Base-by-base conservation (phyloP, 2,888 invertebrate species). In the Thecocarcelia acutangulata region DNA sequence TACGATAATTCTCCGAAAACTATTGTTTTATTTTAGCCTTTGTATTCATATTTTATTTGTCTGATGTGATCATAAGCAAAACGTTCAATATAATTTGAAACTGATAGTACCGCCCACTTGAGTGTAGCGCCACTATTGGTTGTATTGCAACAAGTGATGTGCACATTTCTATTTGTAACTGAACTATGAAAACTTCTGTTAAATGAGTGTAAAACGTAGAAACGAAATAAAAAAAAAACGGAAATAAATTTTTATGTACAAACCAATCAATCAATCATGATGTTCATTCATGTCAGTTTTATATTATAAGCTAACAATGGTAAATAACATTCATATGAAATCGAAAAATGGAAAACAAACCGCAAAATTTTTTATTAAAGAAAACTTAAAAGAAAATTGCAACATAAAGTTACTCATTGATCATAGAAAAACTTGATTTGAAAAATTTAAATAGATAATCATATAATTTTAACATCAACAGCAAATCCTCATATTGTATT, bases 331-430 rank as follows among this genome's bases (percentile, higher is more conserved):
- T 2, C 2, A 68, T 13, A 40, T 70, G 9, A 5, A 33, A 33
- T 33, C 9, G 33, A 33, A 33, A 66, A 68, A 56, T 40, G 24
- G 58, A 44, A 58, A 77, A 74, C 48, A 73, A 63, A 58, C 66
- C 59, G 77, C 77, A 73, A 77, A 64, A 50, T 3, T 5, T 3
- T 5, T 13, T 21, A 63, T 33, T 46, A 40, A 72, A 75, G 21
- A 58, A 58, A 21, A 13, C 19, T 66, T 50, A 1, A 66, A 52
- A 66, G 15, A 46, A 76, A 70, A 70, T 19, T 59, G 52, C 64
- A 70, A 72, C 63, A 40, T 69, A 64, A 73, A 73, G 46, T 6
- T 64, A 44, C 58, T 70, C 9, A 61, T 12, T 74, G 68, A 12
- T 59, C 46, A 70, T 59, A 37, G 44, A 44, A 44, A 59, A 59